phyloP scores from a whole-genome alignment of 2,888 invertebrate genomes.

The Hemaris fuciformis region DNA sequence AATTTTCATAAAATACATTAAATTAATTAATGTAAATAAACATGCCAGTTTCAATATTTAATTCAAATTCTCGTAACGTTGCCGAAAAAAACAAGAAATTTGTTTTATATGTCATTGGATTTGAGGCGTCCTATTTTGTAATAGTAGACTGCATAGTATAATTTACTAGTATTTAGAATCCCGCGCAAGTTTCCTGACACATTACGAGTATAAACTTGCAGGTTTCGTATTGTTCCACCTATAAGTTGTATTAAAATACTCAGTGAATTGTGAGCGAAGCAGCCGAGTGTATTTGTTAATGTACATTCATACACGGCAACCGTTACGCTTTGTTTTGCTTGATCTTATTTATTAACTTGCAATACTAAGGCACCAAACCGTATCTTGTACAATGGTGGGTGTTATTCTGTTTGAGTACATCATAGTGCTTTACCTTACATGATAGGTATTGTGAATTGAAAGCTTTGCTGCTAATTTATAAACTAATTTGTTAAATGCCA shows the following conservation, averaged over 20 bases:
- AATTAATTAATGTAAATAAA: too few species aligned
- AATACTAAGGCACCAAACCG: not conserved
- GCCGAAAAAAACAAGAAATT: too few species aligned
- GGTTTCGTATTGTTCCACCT: not conserved
- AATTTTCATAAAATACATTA: too few species aligned
- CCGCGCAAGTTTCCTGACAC: not conserved
- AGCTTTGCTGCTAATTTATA: not conserved
- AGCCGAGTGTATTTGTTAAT: not conserved
- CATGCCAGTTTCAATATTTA: too few species aligned
- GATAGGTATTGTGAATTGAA: not conserved
- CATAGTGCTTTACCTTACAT: too few species aligned
- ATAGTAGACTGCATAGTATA: too few species aligned
- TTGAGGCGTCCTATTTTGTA: too few species aligned
- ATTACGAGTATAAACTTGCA: not conserved
- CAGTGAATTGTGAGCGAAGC: not conserved
- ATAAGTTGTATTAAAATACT: not conserved
- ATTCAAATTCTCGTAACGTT: too few species aligned
- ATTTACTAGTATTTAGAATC: not conserved
- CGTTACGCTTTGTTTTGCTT: not conserved
- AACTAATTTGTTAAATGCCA: too few species aligned
- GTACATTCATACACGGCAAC: not conserved
- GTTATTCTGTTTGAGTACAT: not conserved
- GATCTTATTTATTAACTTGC: slow-evolving; percentile 4
- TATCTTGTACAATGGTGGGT: too few species aligned
- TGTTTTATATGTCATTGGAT: too few species aligned